phyloP scores from a whole-genome alignment of 2,113 vertebrate species.

The Pitta sordida region DNA sequence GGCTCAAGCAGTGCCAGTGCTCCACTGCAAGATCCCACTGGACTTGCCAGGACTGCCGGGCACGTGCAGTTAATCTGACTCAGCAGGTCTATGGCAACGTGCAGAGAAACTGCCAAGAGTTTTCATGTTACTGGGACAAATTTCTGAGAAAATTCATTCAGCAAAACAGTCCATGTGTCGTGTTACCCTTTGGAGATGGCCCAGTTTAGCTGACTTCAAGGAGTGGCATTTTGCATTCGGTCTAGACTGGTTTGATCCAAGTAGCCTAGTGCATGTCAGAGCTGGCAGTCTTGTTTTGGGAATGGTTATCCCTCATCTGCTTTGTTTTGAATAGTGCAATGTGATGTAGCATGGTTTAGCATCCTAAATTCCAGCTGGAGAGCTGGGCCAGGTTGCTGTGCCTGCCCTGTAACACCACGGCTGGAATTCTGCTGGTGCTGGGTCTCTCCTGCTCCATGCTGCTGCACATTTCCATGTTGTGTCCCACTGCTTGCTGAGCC shows the following conservation, averaged over 20 bases:
- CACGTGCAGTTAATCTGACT: background rate
- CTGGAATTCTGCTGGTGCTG: background rate
- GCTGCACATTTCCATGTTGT: background rate
- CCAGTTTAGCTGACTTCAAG: background rate
- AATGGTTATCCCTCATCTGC: background rate
- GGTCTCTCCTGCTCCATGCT: background rate
- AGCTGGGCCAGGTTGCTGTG: background rate
- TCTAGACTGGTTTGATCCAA: slow-evolving; percentile 25
- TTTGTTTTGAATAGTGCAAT: background rate
- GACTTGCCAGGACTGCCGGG: background rate
- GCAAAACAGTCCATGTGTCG: background rate
- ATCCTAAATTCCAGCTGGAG: background rate
- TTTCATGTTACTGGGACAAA: background rate
- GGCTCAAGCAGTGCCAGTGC: background rate
- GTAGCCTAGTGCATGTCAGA: background rate
- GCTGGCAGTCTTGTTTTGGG: background rate
- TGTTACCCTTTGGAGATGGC: background rate
- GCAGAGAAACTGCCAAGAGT: background rate
- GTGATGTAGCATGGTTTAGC: background rate
- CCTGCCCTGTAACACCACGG: accelerated
- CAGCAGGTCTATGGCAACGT: background rate
- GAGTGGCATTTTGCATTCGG: background rate
- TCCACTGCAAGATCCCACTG: background rate
- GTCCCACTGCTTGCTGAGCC: background rate
- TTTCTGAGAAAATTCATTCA: background rate